phyloP scores from a whole-genome alignment of 2,797 vertebrate species.

The Poeciliopsis infans region DNA sequence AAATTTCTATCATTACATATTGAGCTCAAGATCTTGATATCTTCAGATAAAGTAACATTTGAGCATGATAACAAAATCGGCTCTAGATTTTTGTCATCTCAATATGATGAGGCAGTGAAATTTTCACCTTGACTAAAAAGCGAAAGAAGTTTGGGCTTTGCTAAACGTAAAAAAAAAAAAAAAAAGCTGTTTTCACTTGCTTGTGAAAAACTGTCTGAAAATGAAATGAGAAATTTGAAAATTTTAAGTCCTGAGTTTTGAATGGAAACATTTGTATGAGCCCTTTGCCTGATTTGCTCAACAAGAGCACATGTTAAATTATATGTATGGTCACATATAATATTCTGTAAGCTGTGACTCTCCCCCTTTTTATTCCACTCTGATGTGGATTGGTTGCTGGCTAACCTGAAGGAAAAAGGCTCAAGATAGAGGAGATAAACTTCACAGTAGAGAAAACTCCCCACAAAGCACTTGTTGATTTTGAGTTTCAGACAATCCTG shows the following conservation, averaged over 20 bases:
- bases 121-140: neutral
- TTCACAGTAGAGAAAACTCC: slow-evolving; percentile 38
- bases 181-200: neutral
- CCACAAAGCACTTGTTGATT: slow-evolving; percentile 71
- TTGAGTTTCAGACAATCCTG: slow-evolving; percentile 83
- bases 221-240: neutral
- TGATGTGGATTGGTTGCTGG: slow-evolving; percentile 28
- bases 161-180: neutral
- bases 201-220: neutral
- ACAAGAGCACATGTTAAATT: neutral
- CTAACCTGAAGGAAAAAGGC: slow-evolving; percentile 27
- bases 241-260: neutral
- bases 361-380: slow-evolving; percentile 41
- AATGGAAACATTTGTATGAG: neutral
- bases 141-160: neutral
- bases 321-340: neutral
- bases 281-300: neutral
- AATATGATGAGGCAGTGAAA: neutral
- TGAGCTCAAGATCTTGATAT: neutral
- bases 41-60: neutral
- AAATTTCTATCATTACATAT: neutral
- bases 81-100: neutral
- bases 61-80: neutral
- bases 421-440: slow-evolving; percentile 23
- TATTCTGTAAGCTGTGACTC: slow-evolving; percentile 14